phyloP scores from a whole-genome alignment of 2,113 vertebrate species.

The Ochotona princeps region DNA sequence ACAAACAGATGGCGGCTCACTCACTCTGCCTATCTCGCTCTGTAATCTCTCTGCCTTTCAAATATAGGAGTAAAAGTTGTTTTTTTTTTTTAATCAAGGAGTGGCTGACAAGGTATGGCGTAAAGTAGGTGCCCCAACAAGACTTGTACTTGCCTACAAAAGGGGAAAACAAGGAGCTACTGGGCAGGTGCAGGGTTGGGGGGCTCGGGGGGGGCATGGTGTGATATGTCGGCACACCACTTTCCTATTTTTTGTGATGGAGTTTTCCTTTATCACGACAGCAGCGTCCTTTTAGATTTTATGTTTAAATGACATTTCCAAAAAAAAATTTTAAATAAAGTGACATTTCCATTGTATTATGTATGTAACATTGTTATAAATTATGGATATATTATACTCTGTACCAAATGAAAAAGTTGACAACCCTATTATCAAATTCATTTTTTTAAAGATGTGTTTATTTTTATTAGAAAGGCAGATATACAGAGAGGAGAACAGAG shows the following conservation, averaged over 20 bases:
- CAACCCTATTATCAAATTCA: neutral
- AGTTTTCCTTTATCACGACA: neutral
- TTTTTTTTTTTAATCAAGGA: neutral
- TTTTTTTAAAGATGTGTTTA: neutral
- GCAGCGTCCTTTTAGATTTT: neutral
- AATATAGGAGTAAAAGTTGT: too few relatives aligned
- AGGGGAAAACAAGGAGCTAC: neutral
- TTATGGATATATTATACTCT: neutral
- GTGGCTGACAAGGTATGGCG: neutral
- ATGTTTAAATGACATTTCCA: conserved; percentile 25
- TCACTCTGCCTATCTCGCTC: too few relatives aligned
- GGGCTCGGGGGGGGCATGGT: neutral
- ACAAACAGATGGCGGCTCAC: too few relatives aligned
- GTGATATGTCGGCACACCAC: neutral
- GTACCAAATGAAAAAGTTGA: neutral
- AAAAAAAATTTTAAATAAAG: neutral
- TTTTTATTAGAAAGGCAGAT: too few relatives aligned
- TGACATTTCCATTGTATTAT: neutral
- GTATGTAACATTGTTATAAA: neutral
- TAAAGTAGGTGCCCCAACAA: neutral
- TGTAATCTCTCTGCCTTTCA: too few relatives aligned
- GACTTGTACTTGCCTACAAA: neutral
- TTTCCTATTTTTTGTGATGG: neutral
- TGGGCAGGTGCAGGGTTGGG: neutral
- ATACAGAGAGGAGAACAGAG: too few relatives aligned